These are phyloP conservation scores for Archaeoteleia sp. DNA, from an alignment of 2,888 invertebrate genomes.

Conservation along the genomic window DNA sequence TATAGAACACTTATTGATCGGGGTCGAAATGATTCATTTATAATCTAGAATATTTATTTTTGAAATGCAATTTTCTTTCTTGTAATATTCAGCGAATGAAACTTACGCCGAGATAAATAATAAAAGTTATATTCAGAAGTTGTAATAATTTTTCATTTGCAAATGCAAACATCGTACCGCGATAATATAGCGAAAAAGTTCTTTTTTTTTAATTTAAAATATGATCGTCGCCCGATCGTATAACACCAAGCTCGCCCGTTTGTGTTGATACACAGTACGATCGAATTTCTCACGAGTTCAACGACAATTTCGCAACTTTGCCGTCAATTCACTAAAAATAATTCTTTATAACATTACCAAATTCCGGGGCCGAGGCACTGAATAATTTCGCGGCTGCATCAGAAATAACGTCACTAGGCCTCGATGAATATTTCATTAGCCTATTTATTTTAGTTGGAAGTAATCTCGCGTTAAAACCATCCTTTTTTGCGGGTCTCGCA, in stretches of 20 bases:
- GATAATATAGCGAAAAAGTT: neutral
- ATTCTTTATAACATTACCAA: slow-evolving; percentile 21
- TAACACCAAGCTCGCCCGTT: neutral
- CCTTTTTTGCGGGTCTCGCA: neutral
- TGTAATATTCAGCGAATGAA: slow-evolving; percentile 7
- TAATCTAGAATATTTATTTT: slow-evolving; percentile 25
- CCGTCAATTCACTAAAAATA: slow-evolving; percentile 26
- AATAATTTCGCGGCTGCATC: slow-evolving; percentile 6
- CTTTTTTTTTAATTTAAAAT: neutral
- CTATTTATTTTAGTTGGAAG: slow-evolving; percentile 10
- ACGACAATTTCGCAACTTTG: slow-evolving; percentile 4
- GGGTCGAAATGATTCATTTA: slow-evolving; percentile 41
- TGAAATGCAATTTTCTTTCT: slow-evolving; percentile 22
- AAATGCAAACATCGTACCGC: too few relatives aligned
- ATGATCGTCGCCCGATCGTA: neutral
- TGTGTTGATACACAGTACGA: slow-evolving; percentile 5
- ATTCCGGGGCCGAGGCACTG: slow-evolving; percentile 9
- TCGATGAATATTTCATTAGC: slow-evolving; percentile 15
- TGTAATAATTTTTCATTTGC: too few relatives aligned
- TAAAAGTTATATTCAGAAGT: slow-evolving; percentile 15
- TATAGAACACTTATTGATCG: slow-evolving; percentile 37
- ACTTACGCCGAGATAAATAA: slow-evolving; percentile 33
- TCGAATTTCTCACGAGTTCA: slow-evolving; percentile 5
- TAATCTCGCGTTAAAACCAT: slow-evolving; percentile 2
- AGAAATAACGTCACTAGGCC: slow-evolving; percentile 13